These are phyloP conservation scores for Nannoperca obscura DNA, from an alignment of 2,797 vertebrate genomes.

Conservation along the genomic window DNA sequence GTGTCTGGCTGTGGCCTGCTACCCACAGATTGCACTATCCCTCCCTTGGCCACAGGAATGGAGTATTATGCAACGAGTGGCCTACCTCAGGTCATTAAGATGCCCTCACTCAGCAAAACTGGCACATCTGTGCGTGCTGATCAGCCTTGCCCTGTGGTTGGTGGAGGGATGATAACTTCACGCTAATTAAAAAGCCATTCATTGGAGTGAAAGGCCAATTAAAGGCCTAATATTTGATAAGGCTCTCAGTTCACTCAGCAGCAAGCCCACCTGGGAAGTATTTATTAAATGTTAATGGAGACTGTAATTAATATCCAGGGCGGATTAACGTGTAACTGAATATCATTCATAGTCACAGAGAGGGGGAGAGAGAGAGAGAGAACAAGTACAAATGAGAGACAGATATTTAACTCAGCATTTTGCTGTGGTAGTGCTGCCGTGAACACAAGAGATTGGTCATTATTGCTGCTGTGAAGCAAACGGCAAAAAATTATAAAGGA, in stretches of 20 bases:
- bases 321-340: constrained; percentile 77
- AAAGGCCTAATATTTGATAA: constrained; percentile 89
- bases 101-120: constrained; percentile 79
- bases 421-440: constrained; percentile 33
- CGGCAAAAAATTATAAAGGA: constrained; percentile 13
- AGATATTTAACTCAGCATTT: constrained; percentile 61
- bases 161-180: constrained; percentile 80
- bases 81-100: constrained; percentile 80
- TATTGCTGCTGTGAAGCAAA: constrained; percentile 8
- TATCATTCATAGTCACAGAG: constrained; percentile 69
- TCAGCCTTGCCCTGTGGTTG: constrained; percentile 77
- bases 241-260: constrained; percentile 83
- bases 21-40: constrained; percentile 65
- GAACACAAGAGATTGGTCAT: constrained; percentile 53
- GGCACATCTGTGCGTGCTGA: constrained; percentile 76
- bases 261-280: constrained; percentile 86
- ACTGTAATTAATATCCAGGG: constrained; percentile 86
- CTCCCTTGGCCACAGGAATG: constrained; percentile 55
- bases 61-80: constrained; percentile 71
- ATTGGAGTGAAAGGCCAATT: constrained; percentile 88
- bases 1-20: constrained; percentile 60
- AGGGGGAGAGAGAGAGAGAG: constrained; percentile 28
- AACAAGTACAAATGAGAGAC: constrained; percentile 46
- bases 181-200: constrained; percentile 88
- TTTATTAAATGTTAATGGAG: constrained; percentile 89